Base-by-base conservation (phyloP, 2,113 vertebrate genomes). In the Rhinogobius similis region DNA sequence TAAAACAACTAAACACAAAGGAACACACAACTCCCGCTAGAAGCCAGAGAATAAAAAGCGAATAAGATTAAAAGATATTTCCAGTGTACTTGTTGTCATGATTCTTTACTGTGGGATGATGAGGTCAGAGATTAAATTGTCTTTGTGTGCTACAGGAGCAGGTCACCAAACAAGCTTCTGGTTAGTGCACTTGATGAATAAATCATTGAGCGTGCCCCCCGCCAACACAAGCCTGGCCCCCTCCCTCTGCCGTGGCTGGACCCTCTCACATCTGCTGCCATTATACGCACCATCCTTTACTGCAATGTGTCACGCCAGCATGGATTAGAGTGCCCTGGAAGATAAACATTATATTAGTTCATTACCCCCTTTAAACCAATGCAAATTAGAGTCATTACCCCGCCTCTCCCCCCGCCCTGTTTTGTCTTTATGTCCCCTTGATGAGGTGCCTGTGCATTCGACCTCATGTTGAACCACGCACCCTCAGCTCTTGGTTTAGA, bases 341-440 rank as follows among this genome's bases (percentile, higher is more conserved):
- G 95, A 98, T 96, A 97, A 98, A 98, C 95, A 97, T 97, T 94
- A 94, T 95, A 96, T 96, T 96, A 98, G 95, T 96, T 96, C 95
- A 98, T 98, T 97, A 96, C 24, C 93, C 95, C 94, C 96, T 97
- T 97, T 95, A 96, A 96, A 94, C 94, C 95, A 94, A 95, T 97
- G 96, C 94, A 97, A 96, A 96, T 98, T 94, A 94, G 94, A 94
- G 91, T 93, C 93, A 95, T 96, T 96, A 95, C 93, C 77, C 93
- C 93, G 90, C 92, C 44, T 72, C 64, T 50, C 90, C 90, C 90
- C 7, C 13, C 4, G 32, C 62, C 38, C 62, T 43, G n/a, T 56
- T 50, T 73, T 62, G 48, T 73, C 72, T 86, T 81, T 79, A 78
- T 93, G 52, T 91, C 91, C 91, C 91, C 90, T 67, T 92, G 93